Conservation (phyloP, 2,888 invertebrate genomes). For the Siphlonurus alternatus region DNA sequence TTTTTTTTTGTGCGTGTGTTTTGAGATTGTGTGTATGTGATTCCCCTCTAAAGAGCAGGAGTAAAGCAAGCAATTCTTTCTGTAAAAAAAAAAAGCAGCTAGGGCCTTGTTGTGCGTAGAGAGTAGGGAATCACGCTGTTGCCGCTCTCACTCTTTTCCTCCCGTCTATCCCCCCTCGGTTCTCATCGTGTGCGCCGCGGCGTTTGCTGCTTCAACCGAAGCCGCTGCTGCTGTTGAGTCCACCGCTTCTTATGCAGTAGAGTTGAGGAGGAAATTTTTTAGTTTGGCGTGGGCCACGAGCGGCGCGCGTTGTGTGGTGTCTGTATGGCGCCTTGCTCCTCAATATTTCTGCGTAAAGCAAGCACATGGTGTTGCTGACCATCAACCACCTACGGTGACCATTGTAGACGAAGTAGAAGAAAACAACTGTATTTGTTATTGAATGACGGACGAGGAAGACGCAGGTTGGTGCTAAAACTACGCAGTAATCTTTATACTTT, state of each 20-base stretch:
- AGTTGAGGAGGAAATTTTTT: too few relatives aligned
- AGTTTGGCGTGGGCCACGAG: background rate
- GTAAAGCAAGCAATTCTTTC: background rate
- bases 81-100: too few relatives aligned
- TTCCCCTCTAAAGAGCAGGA: background rate
- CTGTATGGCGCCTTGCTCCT: background rate
- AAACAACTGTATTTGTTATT: too few relatives aligned
- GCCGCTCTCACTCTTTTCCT: background rate
- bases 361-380: background rate
- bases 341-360: background rate
- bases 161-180: background rate
- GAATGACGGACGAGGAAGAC: background rate
- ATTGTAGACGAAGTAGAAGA: too few relatives aligned
- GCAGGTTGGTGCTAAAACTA: background rate
- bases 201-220: background rate
- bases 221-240: too few relatives aligned
- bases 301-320: background rate
- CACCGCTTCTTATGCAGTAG: too few relatives aligned
- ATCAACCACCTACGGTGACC: background rate
- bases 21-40: background rate
- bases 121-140: background rate
- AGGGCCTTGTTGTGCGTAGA: background rate
- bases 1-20: background rate
- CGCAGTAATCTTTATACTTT: too few relatives aligned
- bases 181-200: background rate